A percentile compares a stretch with the other conserved stretches of the same genome.
These are phyloP conservation scores for Diorhabda carinulata DNA, from an alignment of 1,140 invertebrate species.

Conservation along the genomic window DNA sequence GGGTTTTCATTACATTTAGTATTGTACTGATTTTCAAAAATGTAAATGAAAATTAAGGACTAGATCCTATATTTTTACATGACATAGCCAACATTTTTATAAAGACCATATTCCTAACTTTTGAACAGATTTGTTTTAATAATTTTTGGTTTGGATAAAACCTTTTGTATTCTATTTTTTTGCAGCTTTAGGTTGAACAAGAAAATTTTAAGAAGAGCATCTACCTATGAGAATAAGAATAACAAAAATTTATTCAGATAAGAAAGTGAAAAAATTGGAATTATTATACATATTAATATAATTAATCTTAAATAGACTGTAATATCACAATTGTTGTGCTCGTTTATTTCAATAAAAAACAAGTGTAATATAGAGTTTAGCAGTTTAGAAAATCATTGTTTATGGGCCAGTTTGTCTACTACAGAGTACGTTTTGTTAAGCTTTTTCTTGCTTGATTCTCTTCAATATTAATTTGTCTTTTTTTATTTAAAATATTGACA, in stretches of 20 bases:
- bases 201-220: not conserved
- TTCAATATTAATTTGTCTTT: no score
- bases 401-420: not conserved
- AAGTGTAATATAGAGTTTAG: conserved; percentile 9
- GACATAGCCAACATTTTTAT: no score
- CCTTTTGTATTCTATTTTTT: conserved; percentile 9
- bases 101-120: no score
- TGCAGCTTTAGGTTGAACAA: conserved; percentile 21
- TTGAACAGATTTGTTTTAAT: no score
- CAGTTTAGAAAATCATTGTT: not conserved
- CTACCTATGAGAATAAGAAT: not conserved
- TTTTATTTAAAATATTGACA: no score
- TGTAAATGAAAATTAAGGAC: no score
- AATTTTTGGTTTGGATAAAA: not conserved
- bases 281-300: conserved; percentile 17
- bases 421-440: not conserved
- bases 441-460: not conserved
- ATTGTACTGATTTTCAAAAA: no score
- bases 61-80: no score
- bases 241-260: not conserved
- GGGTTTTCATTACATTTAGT: no score
- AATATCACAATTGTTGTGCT: conserved; percentile 17
- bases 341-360: conserved; percentile 16
- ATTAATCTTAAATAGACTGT: conserved; percentile 16
- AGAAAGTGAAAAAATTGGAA: conserved; percentile 7